Base-by-base conservation (phyloP, 1,140 invertebrate species). In the Meloidogyne exigua region DNA sequence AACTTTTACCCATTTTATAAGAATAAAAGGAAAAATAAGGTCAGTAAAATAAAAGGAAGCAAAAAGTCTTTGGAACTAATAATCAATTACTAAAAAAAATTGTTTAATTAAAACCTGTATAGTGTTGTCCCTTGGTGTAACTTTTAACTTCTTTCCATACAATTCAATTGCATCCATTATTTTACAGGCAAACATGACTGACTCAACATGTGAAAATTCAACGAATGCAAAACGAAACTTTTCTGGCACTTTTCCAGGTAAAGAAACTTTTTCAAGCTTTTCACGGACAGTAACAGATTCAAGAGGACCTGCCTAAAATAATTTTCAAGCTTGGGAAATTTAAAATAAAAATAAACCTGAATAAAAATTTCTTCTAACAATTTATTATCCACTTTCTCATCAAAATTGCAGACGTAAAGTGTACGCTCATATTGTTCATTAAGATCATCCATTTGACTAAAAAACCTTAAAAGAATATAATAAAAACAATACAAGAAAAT, bases 191-290 rank as follows among this genome's bases (percentile, higher is more conserved):
- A 81, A 81, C 5, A 76, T 28, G 1, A 81, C 79, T 25, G 77
- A 68, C 42, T 67, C 76, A 15, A 76, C 79, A 36, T 81, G 76
- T 36, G 69, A 65, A 71, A 81, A 81, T 72, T 81, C 77, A 49
- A 81, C 23, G 44, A 81, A 75, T 15, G 77, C 79, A 42, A 62
- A 81, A 28, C 36, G 65, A 11, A 39, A 63, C 64, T 18, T 25
- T 23, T 25, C 28, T 18, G n/a, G 18, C 12, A 32, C 68, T 12
- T 18, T 28, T 4, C 18, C 63, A 2, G n/a, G 25, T 21, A 4
- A 39, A 66, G 23, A 66, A 42, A 18, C 18, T 71, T 44, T 71
- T 44, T 44, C 9, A 39, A 10, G 5, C 49, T 65, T 26, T 62
- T 73, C 57, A n/a, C 49, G 49, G 21, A 73, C 23, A 23, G 49